Conservation (phyloP, 2,888 invertebrate genomes). For the Steinernema hermaphroditum region DNA sequence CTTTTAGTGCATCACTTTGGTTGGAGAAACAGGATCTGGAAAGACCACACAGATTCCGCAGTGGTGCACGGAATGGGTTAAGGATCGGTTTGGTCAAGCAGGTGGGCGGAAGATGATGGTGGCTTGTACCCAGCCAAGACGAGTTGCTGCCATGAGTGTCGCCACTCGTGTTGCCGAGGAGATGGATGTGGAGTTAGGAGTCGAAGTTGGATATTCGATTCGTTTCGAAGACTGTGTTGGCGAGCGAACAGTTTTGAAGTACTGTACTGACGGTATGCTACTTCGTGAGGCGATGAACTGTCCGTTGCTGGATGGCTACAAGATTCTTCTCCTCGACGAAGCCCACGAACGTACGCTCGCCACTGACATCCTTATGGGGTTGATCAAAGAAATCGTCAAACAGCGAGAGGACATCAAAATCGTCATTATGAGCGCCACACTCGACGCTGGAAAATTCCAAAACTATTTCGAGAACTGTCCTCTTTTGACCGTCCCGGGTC, state of each 20-base stretch:
- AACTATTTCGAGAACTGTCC: constrained; percentile 98
- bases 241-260: constrained; percentile 88
- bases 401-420: constrained; percentile 90
- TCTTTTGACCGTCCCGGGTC: constrained; percentile 94
- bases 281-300: constrained; percentile 98
- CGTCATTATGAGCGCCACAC: constrained; percentile 97
- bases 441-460: constrained; percentile 97
- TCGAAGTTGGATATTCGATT: constrained; percentile 93
- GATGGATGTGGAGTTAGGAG: constrained; percentile 90
- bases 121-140: constrained; percentile 76
- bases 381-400: constrained; percentile 83
- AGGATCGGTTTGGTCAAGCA: constrained; percentile 69
- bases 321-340: constrained; percentile 93
- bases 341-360: constrained; percentile 98
- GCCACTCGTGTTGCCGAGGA: constrained; percentile 98
- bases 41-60: constrained; percentile 99
- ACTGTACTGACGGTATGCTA: constrained; percentile 99
- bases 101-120: constrained; percentile 31
- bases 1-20: constrained; percentile 71
- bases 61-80: constrained; percentile 77
- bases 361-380: constrained; percentile 98
- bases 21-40: constrained; percentile 99
- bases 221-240: constrained; percentile 99
- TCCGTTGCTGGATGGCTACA: constrained; percentile 92
- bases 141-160: constrained; percentile 99